Percentiles rank a stretch among this genome's conserved stretches.
These are phyloP conservation scores for Leguminivora glycinivorella DNA, from an alignment of 1,140 invertebrate genomes.

Conservation along the genomic window DNA sequence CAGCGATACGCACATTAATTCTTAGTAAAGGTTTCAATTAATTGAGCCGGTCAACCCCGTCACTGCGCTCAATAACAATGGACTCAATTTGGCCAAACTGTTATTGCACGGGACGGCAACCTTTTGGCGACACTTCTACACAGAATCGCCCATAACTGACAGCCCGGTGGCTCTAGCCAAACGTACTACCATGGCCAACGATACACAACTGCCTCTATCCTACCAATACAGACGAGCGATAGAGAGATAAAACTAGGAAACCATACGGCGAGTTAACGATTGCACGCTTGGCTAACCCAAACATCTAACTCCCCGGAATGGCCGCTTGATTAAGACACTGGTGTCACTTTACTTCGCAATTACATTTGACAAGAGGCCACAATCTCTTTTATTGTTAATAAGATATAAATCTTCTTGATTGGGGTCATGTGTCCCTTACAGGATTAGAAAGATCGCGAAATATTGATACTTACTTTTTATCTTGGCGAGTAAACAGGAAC, in stretches of 20 bases:
- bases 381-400: slow-evolving; percentile 70
- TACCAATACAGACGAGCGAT: too few relatives aligned
- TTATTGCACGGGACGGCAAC: slow-evolving; percentile 65
- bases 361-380: slow-evolving; percentile 62
- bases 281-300: too few relatives aligned
- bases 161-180: too few relatives aligned
- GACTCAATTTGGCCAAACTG: slow-evolving; percentile 75
- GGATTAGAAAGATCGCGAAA: slow-evolving; percentile 26
- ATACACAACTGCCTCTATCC: too few relatives aligned
- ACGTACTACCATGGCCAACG: too few relatives aligned
- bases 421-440: slow-evolving; percentile 32
- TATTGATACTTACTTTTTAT: slow-evolving; percentile 28
- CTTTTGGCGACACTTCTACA: slow-evolving; percentile 60
- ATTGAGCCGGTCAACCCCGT: slow-evolving; percentile 38
- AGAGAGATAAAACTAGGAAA: too few relatives aligned
- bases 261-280: too few relatives aligned
- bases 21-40: slow-evolving; percentile 35
- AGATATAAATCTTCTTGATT: slow-evolving; percentile 63
- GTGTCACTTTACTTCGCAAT: slow-evolving; percentile 71
- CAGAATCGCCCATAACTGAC: slow-evolving; percentile 66
- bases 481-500: not conserved
- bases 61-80: slow-evolving; percentile 62
- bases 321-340: slow-evolving; percentile 75
- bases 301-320: slow-evolving; percentile 62
- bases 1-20: not conserved